phyloP scores from a whole-genome alignment of 2,113 vertebrate genomes.

The Pithys albifrons region DNA sequence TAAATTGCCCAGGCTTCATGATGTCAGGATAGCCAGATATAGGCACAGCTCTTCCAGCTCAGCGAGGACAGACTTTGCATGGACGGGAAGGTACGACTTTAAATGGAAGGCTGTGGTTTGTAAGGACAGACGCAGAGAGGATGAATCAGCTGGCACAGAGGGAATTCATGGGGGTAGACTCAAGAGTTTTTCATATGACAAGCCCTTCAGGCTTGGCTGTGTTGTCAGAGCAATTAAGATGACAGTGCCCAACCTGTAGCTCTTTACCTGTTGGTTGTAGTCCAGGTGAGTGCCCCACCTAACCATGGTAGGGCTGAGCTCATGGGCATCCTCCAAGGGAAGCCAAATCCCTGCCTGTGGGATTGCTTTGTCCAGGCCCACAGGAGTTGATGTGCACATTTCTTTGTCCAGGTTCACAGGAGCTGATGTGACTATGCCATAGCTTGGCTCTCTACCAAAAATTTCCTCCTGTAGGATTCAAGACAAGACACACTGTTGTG shows the following conservation, averaged over 20 bases:
- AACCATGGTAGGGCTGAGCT: not conserved
- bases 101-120: not conserved
- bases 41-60: not conserved
- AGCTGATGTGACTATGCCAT: not conserved
- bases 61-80: not conserved
- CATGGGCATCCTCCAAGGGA: not conserved
- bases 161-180: not conserved
- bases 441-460: not conserved
- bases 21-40: not conserved
- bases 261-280: not conserved
- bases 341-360: not conserved
- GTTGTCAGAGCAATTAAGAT: not conserved
- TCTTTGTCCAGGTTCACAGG: not conserved
- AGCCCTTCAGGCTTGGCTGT: not conserved
- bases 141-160: not conserved
- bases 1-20: not conserved
- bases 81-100: not conserved
- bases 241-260: not conserved
- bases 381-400: not conserved
- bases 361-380: not conserved
- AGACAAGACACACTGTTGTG: not conserved
- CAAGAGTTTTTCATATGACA: not conserved
- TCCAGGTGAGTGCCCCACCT: not conserved
- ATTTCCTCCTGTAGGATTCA: not conserved
- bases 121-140: rapidly evolving